These are phyloP conservation scores for Plumapathes pennacea DNA, from an alignment of 92 coral and sea anemone genomes.

Conservation along the genomic window DNA sequence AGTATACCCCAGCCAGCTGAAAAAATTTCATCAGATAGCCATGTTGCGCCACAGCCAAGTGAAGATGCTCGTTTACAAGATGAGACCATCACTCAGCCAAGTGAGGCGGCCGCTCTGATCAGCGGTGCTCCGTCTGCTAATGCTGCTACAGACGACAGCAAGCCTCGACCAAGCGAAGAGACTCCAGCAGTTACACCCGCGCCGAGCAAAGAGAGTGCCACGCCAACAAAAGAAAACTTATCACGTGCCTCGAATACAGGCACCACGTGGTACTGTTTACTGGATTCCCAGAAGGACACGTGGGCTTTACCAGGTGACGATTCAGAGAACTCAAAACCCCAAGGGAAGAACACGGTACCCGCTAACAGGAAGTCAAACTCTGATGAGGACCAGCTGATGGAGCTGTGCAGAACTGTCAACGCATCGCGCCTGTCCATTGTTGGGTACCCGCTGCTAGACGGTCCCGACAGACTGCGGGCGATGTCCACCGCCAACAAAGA, in stretches of 20 bases:
- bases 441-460: slow-evolving; percentile 67
- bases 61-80: slow-evolving; percentile 4
- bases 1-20: slow-evolving; percentile 8
- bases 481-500: slow-evolving; percentile 51
- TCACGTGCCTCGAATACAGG: slow-evolving; percentile 21
- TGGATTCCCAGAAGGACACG: slow-evolving; percentile 34
- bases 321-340: slow-evolving; percentile 1
- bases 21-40: slow-evolving; percentile 3
- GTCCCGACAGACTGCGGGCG: slow-evolving; percentile 65
- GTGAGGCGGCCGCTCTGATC: not conserved
- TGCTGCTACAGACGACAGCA: not conserved
- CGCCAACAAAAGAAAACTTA: not conserved
- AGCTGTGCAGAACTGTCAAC: slow-evolving; percentile 64
- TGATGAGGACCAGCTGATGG: slow-evolving; percentile 69
- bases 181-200: too few relatives aligned
- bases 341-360: not conserved
- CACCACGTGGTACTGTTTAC: slow-evolving; percentile 60
- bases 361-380: not conserved
- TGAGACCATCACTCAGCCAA: slow-evolving; percentile 1
- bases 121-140: not conserved
- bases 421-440: slow-evolving; percentile 70
- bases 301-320: slow-evolving; percentile 43
- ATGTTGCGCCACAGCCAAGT: not conserved
- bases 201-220: too few relatives aligned
- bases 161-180: not conserved